Percentiles rank a stretch among this genome's conserved stretches.
Evolutionary conservation across 2,113 vertebrate genomes (phyloP).

Genomic region (Seriola quinqueradiata): DNA sequence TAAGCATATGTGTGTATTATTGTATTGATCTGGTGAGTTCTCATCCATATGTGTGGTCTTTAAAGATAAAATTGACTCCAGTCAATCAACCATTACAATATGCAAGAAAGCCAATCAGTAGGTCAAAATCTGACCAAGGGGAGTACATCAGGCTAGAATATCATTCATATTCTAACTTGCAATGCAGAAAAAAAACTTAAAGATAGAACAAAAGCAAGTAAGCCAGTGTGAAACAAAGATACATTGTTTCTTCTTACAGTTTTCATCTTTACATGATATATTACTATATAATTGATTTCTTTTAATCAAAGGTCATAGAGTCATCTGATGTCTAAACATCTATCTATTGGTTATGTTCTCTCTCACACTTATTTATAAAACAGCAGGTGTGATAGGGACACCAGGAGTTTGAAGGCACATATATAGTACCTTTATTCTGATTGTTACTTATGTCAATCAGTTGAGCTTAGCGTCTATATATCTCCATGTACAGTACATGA

Average conservation of each 20-base stretch:
- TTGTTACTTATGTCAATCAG: conserved; percentile 52
- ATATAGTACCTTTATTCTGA: conserved; percentile 28
- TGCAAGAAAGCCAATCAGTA: conserved; percentile 38
- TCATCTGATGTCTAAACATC: neutral
- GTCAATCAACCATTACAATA: conserved; percentile 57
- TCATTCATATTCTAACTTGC: conserved; percentile 1
- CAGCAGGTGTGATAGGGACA: conserved; percentile 28
- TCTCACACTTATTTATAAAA: neutral
- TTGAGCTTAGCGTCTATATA: conserved; percentile 56
- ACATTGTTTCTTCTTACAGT: neutral
- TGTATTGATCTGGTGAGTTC: conserved; percentile 67
- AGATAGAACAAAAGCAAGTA: neutral
- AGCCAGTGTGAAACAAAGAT: neutral
- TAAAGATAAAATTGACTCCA: conserved; percentile 65
- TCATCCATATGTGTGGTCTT: conserved; percentile 66
- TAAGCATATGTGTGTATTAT: conserved; percentile 67
- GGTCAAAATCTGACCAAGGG: conserved; percentile 29
- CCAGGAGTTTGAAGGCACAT: neutral
- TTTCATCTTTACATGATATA: conserved; percentile 10
- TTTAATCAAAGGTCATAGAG: neutral
- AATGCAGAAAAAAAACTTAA: neutral
- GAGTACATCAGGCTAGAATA: conserved; percentile 4
- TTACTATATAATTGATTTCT: neutral
- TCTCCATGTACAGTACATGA: conserved; percentile 32
- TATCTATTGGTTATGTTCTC: neutral